phyloP scores from a whole-genome alignment of 2,888 invertebrate species.

The Timema podura region DNA sequence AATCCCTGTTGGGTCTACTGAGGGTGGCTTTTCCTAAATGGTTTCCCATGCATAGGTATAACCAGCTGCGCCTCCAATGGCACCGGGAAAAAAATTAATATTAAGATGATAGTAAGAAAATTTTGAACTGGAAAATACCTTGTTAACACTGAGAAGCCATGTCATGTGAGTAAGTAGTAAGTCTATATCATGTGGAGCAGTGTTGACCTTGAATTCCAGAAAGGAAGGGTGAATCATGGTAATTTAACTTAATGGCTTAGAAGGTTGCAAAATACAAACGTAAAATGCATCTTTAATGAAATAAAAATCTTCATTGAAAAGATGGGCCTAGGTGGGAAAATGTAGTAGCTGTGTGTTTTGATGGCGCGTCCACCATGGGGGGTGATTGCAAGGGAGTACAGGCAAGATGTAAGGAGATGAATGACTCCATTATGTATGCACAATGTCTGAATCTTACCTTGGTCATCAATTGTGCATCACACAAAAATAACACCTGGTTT shows the following conservation, averaged over 20 bases:
- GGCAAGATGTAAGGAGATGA: not conserved
- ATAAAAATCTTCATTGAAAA: not conserved
- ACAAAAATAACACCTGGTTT: not conserved
- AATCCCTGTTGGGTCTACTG: no score
- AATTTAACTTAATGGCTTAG: not conserved
- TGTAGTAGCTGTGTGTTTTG: not conserved
- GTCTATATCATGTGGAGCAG: no score
- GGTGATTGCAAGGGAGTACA: not conserved
- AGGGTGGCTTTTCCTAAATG: no score
- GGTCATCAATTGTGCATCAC: not conserved
- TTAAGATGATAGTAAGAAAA: no score
- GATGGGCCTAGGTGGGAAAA: not conserved
- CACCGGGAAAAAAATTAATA: no score
- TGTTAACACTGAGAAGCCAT: no score
- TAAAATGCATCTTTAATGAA: not conserved
- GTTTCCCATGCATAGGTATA: no score
- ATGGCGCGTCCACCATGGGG: not conserved
- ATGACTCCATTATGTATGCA: not conserved
- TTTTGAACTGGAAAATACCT: no score
- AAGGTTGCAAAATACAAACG: not conserved
- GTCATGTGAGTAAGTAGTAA: no score
- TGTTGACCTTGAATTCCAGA: no score
- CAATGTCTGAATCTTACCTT: not conserved
- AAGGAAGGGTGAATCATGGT: no score
- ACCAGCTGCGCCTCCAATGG: no score